These are phyloP conservation scores for Griposia aprilina DNA, from an alignment of 2,888 invertebrate species.

Conservation along the genomic window DNA sequence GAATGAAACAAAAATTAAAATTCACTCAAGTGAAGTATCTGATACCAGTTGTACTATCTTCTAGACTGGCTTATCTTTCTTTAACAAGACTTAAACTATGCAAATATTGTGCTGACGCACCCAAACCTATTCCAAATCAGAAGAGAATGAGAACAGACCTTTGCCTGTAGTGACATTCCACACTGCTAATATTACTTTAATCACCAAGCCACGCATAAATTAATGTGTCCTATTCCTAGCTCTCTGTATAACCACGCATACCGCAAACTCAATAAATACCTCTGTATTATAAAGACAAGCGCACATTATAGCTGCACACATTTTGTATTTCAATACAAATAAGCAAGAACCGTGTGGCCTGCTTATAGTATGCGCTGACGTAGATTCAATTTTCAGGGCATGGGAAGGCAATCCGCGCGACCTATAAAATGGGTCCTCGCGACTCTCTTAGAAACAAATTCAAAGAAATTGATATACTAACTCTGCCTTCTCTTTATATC, in stretches of 20 bases:
- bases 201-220: neutral
- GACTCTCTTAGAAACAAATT: too few relatives aligned
- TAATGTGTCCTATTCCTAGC: constrained; percentile 10
- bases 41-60: neutral
- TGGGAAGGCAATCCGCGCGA: too few relatives aligned
- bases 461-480: too few relatives aligned
- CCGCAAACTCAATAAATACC: constrained; percentile 23
- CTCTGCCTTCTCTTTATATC: too few relatives aligned
- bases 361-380: neutral
- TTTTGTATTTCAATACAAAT: neutral
- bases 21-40: too few relatives aligned
- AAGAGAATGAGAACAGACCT: neutral
- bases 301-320: too few relatives aligned
- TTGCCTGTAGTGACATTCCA: neutral
- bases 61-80: neutral
- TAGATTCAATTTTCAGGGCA: too few relatives aligned
- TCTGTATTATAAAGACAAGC: constrained; percentile 18
- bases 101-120: neutral
- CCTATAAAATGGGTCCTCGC: too few relatives aligned
- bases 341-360: neutral
- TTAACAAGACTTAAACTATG: neutral
- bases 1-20: too few relatives aligned
- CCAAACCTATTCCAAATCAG: neutral
- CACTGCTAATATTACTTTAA: neutral
- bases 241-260: neutral